Evolutionary conservation across 1,140 invertebrate species (phyloP).

Genomic region (Proctacanthus coquilletti): DNA sequence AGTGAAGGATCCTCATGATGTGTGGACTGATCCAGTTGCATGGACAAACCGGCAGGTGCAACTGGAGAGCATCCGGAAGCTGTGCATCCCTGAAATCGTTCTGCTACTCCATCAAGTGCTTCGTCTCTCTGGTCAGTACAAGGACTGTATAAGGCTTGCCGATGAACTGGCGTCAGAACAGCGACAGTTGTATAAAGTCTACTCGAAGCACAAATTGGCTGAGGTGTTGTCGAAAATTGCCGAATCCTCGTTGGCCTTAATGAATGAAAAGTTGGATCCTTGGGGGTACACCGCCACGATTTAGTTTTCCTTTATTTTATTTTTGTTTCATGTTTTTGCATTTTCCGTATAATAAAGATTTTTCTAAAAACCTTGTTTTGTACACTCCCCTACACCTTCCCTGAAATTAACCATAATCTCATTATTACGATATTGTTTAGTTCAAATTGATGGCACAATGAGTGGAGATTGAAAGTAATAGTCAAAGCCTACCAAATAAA

Average conservation of each 20-base stretch:
- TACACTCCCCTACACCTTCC: too few relatives aligned
- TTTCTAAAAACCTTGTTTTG: too few relatives aligned
- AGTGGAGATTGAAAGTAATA: too few relatives aligned
- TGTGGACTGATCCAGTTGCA: slow-evolving; percentile 5
- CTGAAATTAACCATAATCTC: too few relatives aligned
- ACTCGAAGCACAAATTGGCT: slow-evolving; percentile 55
- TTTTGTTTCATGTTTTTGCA: too few relatives aligned
- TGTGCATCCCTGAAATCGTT: slow-evolving; percentile 71
- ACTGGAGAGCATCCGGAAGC: slow-evolving; percentile 54
- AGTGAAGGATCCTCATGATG: slow-evolving; percentile 15
- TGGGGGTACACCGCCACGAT: slow-evolving; percentile 38
- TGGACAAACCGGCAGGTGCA: slow-evolving; percentile 36
- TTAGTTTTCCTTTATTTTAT: too few relatives aligned
- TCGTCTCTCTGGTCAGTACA: slow-evolving; percentile 53
- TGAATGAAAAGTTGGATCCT: slow-evolving; percentile 56
- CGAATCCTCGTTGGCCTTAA: slow-evolving; percentile 56
- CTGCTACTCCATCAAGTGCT: slow-evolving; percentile 67
- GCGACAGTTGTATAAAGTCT: slow-evolving; percentile 63
- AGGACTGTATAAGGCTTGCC: slow-evolving; percentile 62
- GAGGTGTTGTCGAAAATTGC: slow-evolving; percentile 62
- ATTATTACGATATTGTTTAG: too few relatives aligned
- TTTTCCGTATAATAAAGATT: too few relatives aligned
- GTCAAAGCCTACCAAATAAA: too few relatives aligned
- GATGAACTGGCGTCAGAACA: slow-evolving; percentile 65
- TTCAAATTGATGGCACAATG: too few relatives aligned